A percentile compares a stretch with the other conserved stretches of the same genome.
Evolutionary conservation across 1,140 invertebrate genomes (phyloP).

Genomic region (Trachelipus rathkii): DNA sequence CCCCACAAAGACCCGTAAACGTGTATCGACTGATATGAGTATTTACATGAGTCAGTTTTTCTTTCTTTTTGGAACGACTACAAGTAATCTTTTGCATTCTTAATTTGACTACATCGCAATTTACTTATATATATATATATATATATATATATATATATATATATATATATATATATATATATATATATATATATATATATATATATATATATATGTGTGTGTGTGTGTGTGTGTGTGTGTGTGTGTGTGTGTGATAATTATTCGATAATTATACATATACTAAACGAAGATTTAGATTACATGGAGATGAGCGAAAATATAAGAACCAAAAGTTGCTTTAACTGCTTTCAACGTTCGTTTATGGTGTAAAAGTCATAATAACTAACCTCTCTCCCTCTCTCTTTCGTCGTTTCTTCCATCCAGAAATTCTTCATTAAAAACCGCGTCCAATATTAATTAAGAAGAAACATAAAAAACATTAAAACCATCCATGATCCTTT

Average conservation of each 20-base stretch:
- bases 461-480: neutral
- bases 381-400: neutral
- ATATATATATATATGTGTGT: constrained; percentile 2
- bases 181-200: constrained; percentile 11
- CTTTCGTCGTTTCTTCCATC: neutral
- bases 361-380: constrained; percentile 2
- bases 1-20: too few relatives aligned
- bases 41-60: too few relatives aligned
- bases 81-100: too few relatives aligned
- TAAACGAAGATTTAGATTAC: too few relatives aligned
- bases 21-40: too few relatives aligned
- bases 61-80: too few relatives aligned
- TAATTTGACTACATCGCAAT: too few relatives aligned
- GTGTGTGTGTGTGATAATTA: neutral
- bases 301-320: neutral
- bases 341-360: neutral
- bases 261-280: too few relatives aligned
- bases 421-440: constrained; percentile 13
- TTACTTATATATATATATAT: constrained; percentile 1
- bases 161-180: constrained; percentile 24
- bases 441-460: neutral
- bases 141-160: constrained; percentile 21
- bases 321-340: neutral
- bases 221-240: constrained; percentile 14
- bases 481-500: neutral